Conservation (phyloP, 2,888 invertebrate genomes). For the Brachycybe producta region DNA sequence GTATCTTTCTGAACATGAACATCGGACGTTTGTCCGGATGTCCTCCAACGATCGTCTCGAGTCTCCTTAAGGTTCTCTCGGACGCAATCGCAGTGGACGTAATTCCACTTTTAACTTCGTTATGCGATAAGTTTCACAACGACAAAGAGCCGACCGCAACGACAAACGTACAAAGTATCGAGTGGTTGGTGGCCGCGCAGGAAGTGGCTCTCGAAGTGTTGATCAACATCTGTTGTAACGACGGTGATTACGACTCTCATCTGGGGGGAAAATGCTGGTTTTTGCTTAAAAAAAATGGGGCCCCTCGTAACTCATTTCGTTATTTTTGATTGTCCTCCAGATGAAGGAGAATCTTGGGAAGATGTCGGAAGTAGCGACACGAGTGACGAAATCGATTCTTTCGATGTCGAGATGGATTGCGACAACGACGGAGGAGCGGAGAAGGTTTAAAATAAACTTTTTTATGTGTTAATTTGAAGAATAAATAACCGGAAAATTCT, state of each 20-base stretch:
- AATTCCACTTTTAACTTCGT: conserved; percentile 1
- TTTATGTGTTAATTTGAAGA: not conserved
- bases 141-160: conserved; percentile 1
- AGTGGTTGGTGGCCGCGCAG: conserved; percentile 47
- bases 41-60: conserved; percentile 28
- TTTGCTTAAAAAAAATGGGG: not conserved
- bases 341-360: conserved; percentile 30
- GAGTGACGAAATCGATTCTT: conserved; percentile 26
- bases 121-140: conserved; percentile 18
- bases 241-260: conserved; percentile 39
- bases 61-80: conserved; percentile 42
- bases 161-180: conserved; percentile 3
- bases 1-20: conserved; percentile 30
- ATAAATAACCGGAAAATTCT: not conserved
- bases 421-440: conserved; percentile 20
- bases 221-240: conserved; percentile 54
- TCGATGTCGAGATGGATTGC: conserved; percentile 23
- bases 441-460: conserved; percentile 27
- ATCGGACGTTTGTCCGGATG: conserved; percentile 23
- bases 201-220: conserved; percentile 54
- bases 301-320: not conserved
- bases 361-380: conserved; percentile 28
- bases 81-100: conserved; percentile 33
- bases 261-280: not conserved
- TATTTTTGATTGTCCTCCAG: not conserved